phyloP scores from a whole-genome alignment of 2,113 vertebrate species.

The Psilopogon haemacephalus region DNA sequence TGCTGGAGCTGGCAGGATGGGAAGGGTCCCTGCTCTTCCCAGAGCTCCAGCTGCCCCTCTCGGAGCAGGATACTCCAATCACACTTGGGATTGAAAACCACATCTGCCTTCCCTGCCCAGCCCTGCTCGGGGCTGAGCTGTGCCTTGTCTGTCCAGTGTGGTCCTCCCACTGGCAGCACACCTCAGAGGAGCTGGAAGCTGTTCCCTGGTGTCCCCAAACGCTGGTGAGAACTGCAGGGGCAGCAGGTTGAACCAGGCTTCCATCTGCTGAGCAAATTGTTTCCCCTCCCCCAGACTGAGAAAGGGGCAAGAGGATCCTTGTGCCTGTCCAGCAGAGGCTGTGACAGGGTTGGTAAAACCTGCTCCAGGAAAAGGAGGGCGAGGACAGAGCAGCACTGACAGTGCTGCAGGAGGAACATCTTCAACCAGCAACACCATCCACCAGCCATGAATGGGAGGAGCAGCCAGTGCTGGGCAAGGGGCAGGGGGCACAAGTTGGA shows the following conservation, averaged over 20 bases:
- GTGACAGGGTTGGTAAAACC: fast-evolving
- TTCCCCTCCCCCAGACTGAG: neutral
- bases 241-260: neutral
- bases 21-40: neutral
- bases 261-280: neutral
- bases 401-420: neutral
- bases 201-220: neutral
- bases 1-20: fast-evolving
- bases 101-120: neutral
- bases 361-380: neutral
- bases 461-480: neutral
- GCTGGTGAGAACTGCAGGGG: neutral
- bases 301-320: neutral
- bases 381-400: neutral
- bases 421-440: fast-evolving
- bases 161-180: neutral
- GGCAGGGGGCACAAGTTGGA: no score
- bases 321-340: neutral
- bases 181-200: neutral
- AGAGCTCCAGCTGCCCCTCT: neutral
- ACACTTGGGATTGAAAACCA: neutral
- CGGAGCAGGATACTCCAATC: neutral
- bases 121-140: fast-evolving
- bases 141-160: neutral
- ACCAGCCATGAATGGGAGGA: fast-evolving